phyloP scores from a whole-genome alignment of 2,797 vertebrate genomes.

The Sardinella longiceps region DNA sequence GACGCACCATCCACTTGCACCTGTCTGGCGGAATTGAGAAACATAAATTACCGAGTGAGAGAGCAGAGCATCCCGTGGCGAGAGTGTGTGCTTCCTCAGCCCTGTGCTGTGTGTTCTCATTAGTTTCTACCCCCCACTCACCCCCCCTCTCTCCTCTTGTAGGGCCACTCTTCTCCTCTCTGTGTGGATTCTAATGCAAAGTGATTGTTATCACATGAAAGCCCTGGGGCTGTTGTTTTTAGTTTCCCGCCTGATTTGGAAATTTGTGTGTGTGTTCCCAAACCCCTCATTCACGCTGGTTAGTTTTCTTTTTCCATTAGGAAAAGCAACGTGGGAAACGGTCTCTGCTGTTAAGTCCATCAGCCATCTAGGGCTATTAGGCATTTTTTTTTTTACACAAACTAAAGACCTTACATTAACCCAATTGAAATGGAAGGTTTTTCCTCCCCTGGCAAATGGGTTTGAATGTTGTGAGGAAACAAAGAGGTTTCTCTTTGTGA shows the following conservation, averaged over 20 bases:
- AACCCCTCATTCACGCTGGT: conserved; percentile 63
- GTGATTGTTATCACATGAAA: conserved; percentile 57
- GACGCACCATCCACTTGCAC: conserved; percentile 62
- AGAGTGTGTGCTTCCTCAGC: conserved; percentile 27
- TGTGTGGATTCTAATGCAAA: conserved; percentile 56
- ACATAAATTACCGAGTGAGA: conserved; percentile 54
- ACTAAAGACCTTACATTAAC: conserved; percentile 35
- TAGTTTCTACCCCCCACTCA: conserved; percentile 27
- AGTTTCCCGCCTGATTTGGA: conserved; percentile 62
- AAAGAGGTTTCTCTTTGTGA: conserved; percentile 28
- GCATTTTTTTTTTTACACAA: conserved; percentile 40
- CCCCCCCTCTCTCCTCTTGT: background rate
- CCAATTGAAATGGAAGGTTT: conserved; percentile 42
- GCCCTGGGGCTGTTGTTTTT: conserved; percentile 58
- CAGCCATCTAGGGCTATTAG: conserved; percentile 42
- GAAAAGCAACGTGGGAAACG: conserved; percentile 57
- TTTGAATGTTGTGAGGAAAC: conserved; percentile 33
- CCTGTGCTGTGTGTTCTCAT: conserved; percentile 17
- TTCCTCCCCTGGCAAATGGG: conserved; percentile 20
- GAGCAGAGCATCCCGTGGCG: conserved; percentile 25
- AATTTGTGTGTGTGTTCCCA: conserved; percentile 48
- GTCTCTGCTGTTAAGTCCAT: conserved; percentile 47
- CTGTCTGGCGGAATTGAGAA: conserved; percentile 65
- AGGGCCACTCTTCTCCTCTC: conserved; percentile 31
- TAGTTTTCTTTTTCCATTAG: conserved; percentile 65